Conservation (phyloP, 2,797 vertebrate genomes). For the Rhynchotus rufescens region DNA sequence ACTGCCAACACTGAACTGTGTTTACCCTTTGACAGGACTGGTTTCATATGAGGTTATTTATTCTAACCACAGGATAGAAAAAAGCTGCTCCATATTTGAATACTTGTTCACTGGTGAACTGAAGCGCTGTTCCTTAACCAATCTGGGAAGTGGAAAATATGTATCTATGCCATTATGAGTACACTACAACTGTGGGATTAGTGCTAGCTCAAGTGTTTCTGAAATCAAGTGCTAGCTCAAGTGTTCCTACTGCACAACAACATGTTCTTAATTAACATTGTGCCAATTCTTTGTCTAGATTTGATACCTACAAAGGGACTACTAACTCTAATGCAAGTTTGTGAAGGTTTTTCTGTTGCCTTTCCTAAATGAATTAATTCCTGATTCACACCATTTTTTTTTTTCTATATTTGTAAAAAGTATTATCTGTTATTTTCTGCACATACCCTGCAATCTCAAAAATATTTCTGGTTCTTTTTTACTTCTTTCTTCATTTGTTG, state of each 20-base stretch:
- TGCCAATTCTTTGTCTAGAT: neutral
- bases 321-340: neutral
- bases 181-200: neutral
- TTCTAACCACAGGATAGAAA: neutral
- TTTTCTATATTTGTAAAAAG: no score
- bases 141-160: neutral
- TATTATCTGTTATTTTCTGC: neutral
- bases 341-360: neutral
- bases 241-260: neutral
- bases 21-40: neutral
- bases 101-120: neutral
- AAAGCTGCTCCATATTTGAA: neutral
- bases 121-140: neutral
- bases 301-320: neutral
- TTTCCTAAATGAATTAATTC: neutral
- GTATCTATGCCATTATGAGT: neutral
- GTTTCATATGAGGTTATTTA: neutral
- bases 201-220: neutral
- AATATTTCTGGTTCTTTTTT: neutral
- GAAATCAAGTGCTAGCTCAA: neutral
- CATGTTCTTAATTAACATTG: neutral
- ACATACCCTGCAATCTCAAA: neutral
- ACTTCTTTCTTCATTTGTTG: neutral
- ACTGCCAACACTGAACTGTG: neutral
- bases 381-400: neutral